These are phyloP conservation scores for Diarsia brunnea DNA, from an alignment of 2,888 invertebrate genomes.

Conservation along the genomic window DNA sequence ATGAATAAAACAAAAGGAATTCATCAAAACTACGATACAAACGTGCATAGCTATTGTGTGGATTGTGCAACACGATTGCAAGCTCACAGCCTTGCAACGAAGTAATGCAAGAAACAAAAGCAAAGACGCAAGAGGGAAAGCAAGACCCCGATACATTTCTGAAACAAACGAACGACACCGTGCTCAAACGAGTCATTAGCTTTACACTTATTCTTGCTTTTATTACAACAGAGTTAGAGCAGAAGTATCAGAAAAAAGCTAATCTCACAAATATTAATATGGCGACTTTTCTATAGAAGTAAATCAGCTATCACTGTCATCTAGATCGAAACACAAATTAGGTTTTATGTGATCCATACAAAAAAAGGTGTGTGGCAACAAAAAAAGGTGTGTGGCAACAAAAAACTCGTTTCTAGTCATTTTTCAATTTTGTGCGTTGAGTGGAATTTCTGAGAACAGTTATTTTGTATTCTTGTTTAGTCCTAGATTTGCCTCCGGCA, in stretches of 20 bases:
- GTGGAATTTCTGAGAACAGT: conserved; percentile 18
- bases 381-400: not conserved
- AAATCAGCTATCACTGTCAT: not conserved
- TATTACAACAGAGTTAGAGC: conserved; percentile 19
- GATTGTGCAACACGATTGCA: conserved; percentile 40
- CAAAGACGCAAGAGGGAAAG: conserved; percentile 45
- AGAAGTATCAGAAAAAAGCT: conserved; percentile 28
- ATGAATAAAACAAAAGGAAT: conserved; percentile 2
- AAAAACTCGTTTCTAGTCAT: not conserved
- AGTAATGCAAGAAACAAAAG: conserved; percentile 55
- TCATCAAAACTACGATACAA: conserved; percentile 9
- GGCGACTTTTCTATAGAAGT: not conserved
- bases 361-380: not conserved
- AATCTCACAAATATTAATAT: not conserved
- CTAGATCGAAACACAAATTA: not conserved
- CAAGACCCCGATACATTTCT: conserved; percentile 75
- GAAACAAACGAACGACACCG: conserved; percentile 75
- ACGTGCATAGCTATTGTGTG: conserved; percentile 36
- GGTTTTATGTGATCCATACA: not conserved
- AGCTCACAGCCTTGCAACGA: conserved; percentile 23
- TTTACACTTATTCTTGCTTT: conserved; percentile 65
- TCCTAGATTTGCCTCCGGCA: conserved; percentile 52
- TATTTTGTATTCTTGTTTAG: conserved; percentile 12
- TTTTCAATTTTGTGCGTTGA: not conserved
- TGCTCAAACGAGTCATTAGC: conserved; percentile 78